phyloP scores from a whole-genome alignment of 2,797 vertebrate genomes.

The Capromys pilorides region DNA sequence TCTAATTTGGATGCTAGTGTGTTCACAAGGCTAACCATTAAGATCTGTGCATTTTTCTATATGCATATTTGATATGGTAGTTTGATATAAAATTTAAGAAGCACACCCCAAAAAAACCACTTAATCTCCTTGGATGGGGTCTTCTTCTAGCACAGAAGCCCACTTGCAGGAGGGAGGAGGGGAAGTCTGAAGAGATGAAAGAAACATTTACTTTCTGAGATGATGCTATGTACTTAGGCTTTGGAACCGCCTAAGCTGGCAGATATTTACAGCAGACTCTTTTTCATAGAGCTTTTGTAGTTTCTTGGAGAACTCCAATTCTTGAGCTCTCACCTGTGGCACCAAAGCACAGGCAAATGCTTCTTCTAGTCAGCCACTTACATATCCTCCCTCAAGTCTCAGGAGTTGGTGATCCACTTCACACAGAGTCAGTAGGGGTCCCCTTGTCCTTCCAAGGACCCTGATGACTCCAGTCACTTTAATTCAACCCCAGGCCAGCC shows the following conservation, averaged over 20 bases:
- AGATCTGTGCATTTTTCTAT: not conserved
- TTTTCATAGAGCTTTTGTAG: not conserved
- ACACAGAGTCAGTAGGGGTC: not conserved
- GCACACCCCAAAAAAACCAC: not conserved
- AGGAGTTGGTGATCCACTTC: not conserved
- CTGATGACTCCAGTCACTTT: not conserved
- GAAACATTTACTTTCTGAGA: not conserved
- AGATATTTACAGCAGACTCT: not conserved
- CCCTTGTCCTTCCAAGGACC: slow-evolving; percentile 1
- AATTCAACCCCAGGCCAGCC: not conserved
- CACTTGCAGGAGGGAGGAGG: not conserved
- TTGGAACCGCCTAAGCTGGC: not conserved
- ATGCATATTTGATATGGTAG: not conserved
- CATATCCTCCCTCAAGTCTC: not conserved
- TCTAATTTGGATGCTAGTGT: not conserved
- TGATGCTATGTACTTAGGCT: not conserved
- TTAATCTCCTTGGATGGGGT: slow-evolving; percentile 2
- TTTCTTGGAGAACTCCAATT: not conserved
- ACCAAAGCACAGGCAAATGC: not conserved
- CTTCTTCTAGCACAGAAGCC: not conserved
- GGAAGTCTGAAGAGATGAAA: not conserved
- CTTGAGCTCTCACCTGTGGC: not conserved
- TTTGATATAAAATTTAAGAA: slow-evolving; percentile 24
- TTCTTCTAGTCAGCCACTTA: not conserved
- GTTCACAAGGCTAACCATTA: not conserved